phyloP scores from a whole-genome alignment of 2,113 vertebrate species.

The Picathartes gymnocephalus region DNA sequence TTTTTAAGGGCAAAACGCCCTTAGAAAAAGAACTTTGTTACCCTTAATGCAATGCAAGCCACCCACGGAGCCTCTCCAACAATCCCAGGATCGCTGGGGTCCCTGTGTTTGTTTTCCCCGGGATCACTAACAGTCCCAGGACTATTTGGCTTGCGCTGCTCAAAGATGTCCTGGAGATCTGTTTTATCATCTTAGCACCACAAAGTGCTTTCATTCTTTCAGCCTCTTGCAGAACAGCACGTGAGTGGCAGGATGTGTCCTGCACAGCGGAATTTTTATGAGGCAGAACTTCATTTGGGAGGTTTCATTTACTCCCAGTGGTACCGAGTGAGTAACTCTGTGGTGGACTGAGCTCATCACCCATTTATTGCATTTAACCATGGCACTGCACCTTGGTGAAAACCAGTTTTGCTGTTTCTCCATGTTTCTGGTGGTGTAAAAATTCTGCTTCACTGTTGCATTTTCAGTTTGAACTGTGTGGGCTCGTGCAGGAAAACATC shows the following conservation, averaged over 20 bases:
- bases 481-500: background rate
- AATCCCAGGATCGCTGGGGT: background rate
- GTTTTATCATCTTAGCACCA: conserved; percentile 22
- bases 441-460: background rate
- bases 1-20: background rate
- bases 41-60: conserved; percentile 19
- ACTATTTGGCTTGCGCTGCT: conserved; percentile 1
- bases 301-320: background rate
- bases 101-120: conserved; percentile 20
- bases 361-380: background rate
- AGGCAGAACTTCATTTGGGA: background rate
- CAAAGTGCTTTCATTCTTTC: background rate
- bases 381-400: background rate
- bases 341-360: background rate
- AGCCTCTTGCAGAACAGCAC: background rate
- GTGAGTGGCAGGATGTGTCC: background rate
- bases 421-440: background rate
- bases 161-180: conserved; percentile 46
- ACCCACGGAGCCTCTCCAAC: conserved; percentile 30
- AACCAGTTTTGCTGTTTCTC: background rate
- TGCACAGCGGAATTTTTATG: background rate
- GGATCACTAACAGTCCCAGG: background rate
- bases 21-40: conserved; percentile 13
- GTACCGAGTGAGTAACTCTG: background rate
- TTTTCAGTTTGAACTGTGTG: background rate